Evolutionary conservation across 2,113 vertebrate species (phyloP).

Genomic region (Chionis minor): DNA sequence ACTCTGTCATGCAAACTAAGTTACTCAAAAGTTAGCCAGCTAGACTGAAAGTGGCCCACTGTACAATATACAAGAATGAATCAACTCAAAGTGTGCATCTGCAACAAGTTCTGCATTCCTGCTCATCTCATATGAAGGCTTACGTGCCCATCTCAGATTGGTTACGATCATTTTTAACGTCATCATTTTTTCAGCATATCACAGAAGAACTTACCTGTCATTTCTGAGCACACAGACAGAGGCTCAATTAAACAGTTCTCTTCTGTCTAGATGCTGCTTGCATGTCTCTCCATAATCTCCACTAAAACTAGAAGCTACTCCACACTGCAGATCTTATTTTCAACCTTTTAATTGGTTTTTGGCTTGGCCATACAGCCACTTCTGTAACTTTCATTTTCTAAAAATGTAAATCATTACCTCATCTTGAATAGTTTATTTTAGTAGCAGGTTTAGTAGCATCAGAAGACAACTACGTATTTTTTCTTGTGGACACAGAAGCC

Average conservation of each 20-base stretch:
- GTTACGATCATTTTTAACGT: not conserved
- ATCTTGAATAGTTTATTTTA: not conserved
- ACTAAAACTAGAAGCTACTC: not conserved
- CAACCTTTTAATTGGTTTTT: not conserved
- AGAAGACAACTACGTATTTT: not conserved
- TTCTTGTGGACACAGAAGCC: not conserved
- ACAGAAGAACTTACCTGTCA: not conserved
- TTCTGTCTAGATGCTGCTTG: not conserved
- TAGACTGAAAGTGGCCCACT: not conserved
- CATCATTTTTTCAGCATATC: not conserved
- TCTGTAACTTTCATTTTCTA: not conserved
- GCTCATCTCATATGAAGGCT: not conserved
- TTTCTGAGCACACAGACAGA: not conserved
- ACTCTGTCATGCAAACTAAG: not conserved
- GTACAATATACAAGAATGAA: not conserved
- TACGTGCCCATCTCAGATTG: not conserved
- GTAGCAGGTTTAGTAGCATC: not conserved
- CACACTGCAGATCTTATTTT: not conserved
- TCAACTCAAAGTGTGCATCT: not conserved
- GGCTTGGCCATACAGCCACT: not conserved
- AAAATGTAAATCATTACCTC: not conserved
- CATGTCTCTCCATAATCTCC: not conserved
- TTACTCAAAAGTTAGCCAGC: not conserved
- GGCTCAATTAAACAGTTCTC: not conserved
- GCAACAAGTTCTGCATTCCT: not conserved